Percentiles rank a stretch among this genome's conserved stretches.
Conservation (phyloP, 2,888 invertebrate species). For the Hydraecia micacea region DNA sequence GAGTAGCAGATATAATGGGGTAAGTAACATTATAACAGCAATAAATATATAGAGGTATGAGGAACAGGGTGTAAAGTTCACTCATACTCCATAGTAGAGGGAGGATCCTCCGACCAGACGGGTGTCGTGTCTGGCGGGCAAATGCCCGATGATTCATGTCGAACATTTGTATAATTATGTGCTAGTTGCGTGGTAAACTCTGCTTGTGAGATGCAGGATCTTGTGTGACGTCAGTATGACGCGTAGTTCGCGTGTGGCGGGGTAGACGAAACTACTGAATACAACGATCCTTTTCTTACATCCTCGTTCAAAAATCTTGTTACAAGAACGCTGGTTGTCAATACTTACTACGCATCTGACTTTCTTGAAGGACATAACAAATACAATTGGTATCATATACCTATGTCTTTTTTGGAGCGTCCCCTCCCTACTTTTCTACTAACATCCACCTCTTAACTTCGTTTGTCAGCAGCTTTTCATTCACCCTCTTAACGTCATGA, state of each 20-base stretch:
- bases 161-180: too few species aligned
- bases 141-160: too few species aligned
- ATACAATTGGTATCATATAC: neutral
- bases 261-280: too few species aligned
- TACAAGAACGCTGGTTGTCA: neutral
- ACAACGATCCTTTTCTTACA: neutral
- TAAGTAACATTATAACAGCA: conserved; percentile 41
- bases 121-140: too few species aligned
- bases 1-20: conserved; percentile 45
- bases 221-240: too few species aligned
- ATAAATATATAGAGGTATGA: too few species aligned
- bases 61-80: too few species aligned
- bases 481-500: neutral
- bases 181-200: too few species aligned
- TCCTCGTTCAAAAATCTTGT: neutral
- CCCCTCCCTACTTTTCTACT: neutral
- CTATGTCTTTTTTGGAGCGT: neutral
- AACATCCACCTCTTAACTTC: neutral
- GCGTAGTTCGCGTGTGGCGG: too few species aligned
- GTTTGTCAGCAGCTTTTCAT: neutral
- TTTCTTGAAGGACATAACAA: neutral
- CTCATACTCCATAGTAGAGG: too few species aligned
- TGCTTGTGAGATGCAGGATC: too few species aligned
- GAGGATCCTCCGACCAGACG: too few species aligned
- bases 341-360: neutral